These are phyloP conservation scores for Hypotaenidia okinawae DNA, from an alignment of 2,797 vertebrate species.

Conservation along the genomic window DNA sequence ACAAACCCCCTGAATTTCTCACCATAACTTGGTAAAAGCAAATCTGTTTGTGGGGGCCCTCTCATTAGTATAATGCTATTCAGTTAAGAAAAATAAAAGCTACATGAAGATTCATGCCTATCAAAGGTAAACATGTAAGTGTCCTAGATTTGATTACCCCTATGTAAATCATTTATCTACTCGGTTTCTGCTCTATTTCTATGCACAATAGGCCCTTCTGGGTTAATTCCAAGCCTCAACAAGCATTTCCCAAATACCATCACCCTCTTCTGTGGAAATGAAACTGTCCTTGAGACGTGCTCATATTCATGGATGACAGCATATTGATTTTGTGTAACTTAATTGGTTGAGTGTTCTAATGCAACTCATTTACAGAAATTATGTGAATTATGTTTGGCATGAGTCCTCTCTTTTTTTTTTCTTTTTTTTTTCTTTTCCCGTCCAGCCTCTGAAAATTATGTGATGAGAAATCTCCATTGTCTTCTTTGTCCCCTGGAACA, in stretches of 20 bases:
- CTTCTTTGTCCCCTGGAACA: background rate
- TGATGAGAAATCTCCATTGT: background rate
- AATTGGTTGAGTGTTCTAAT: background rate
- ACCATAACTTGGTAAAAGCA: background rate
- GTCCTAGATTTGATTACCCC: background rate
- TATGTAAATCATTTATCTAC: background rate
- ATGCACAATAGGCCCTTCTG: background rate
- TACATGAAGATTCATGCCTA: background rate
- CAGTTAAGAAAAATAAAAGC: background rate
- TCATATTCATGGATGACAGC: background rate
- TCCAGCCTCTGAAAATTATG: background rate
- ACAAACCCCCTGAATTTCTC: background rate
- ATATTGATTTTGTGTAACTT: slow-evolving; percentile 51
- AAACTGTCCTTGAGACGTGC: slow-evolving; percentile 25
- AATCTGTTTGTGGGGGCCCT: background rate
- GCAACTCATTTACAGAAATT: slow-evolving; percentile 21
- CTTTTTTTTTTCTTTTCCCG: background rate
- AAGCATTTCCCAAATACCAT: background rate
- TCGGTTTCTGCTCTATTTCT: background rate
- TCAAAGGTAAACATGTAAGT: background rate
- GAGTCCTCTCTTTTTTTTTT: background rate
- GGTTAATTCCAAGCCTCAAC: background rate
- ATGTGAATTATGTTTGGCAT: background rate
- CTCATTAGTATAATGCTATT: background rate
- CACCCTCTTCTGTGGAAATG: background rate